Conservation (phyloP, 2,888 invertebrate genomes). For the Scaptomyza flava region DNA sequence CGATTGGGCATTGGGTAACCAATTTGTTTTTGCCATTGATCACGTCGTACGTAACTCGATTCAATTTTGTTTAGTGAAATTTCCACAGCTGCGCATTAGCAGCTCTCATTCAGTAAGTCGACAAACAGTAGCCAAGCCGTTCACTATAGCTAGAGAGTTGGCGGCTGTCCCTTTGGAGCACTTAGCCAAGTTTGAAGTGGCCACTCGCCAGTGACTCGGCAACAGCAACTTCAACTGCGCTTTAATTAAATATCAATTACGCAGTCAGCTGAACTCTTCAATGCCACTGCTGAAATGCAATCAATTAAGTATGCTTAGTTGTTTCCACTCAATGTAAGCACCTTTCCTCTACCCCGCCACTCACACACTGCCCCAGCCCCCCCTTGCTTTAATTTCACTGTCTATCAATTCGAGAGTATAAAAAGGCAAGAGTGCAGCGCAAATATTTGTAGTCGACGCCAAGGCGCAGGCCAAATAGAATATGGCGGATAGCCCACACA, state of each 20-base stretch:
- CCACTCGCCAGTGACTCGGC: slow-evolving; percentile 52
- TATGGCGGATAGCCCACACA: slow-evolving; percentile 17
- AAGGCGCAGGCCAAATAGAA: slow-evolving; percentile 66
- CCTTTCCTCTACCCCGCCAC: slow-evolving; percentile 11
- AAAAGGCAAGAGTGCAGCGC: slow-evolving; percentile 60
- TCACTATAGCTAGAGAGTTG: slow-evolving; percentile 17
- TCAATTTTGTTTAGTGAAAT: slow-evolving; percentile 1
- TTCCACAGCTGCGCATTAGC: slow-evolving; percentile 20
- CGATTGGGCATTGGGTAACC: not conserved
- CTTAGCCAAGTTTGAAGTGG: slow-evolving; percentile 34
- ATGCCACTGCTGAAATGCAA: slow-evolving; percentile 63
- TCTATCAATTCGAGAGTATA: slow-evolving; percentile 37
- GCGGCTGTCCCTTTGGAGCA: slow-evolving; percentile 7
- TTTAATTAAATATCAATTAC: slow-evolving; percentile 79
- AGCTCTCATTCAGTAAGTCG: slow-evolving; percentile 14
- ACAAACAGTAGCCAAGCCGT: slow-evolving; percentile 22
- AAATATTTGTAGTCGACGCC: slow-evolving; percentile 64
- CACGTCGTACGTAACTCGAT: not conserved
- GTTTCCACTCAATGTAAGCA: slow-evolving; percentile 25
- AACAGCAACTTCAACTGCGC: slow-evolving; percentile 62
- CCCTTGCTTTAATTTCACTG: slow-evolving; percentile 9
- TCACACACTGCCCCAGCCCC: slow-evolving; percentile 12
- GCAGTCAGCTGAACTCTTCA: slow-evolving; percentile 37
- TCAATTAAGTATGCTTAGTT: slow-evolving; percentile 71
- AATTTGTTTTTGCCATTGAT: not conserved